A percentile compares a stretch with the other conserved stretches of the same genome.
phyloP scores from a whole-genome alignment of 2,888 invertebrate genomes.

The Torymus aiolomorphi region DNA sequence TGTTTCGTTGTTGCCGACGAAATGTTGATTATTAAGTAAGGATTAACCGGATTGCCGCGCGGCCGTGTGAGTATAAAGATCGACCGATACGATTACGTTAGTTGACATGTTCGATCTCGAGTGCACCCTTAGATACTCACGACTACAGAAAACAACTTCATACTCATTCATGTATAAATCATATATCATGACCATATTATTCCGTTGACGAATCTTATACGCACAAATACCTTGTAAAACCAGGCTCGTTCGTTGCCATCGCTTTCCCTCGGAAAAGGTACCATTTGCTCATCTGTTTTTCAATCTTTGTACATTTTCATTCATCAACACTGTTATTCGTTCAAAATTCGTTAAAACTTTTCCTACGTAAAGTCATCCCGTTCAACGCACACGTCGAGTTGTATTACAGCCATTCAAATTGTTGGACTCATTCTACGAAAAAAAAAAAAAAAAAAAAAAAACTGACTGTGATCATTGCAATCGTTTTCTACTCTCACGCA shows the following conservation, averaged over 20 bases:
- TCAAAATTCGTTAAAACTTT: too few species aligned
- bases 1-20: constrained; percentile 21
- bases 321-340: too few species aligned
- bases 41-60: neutral
- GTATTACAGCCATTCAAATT: neutral
- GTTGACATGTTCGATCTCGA: constrained; percentile 11
- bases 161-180: neutral
- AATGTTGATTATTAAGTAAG: constrained; percentile 54
- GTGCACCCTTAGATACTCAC: constrained; percentile 16
- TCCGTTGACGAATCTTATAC: too few species aligned
- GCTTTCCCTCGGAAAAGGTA: too few species aligned
- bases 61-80: constrained; percentile 14
- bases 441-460: constrained; percentile 57
- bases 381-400: too few species aligned
- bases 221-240: too few species aligned
- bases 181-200: too few species aligned
- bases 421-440: neutral
- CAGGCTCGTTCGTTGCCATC: too few species aligned
- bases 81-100: neutral
- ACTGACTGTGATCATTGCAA: constrained; percentile 72
- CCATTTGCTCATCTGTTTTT: too few species aligned
- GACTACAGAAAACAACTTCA: neutral
- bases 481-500: constrained; percentile 63
- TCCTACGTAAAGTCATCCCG: too few species aligned
- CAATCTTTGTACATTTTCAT: too few species aligned